Percentiles rank a stretch among this genome's conserved stretches.
Conservation (phyloP, 1,140 invertebrate genomes). For the Adelges cooleyi region DNA sequence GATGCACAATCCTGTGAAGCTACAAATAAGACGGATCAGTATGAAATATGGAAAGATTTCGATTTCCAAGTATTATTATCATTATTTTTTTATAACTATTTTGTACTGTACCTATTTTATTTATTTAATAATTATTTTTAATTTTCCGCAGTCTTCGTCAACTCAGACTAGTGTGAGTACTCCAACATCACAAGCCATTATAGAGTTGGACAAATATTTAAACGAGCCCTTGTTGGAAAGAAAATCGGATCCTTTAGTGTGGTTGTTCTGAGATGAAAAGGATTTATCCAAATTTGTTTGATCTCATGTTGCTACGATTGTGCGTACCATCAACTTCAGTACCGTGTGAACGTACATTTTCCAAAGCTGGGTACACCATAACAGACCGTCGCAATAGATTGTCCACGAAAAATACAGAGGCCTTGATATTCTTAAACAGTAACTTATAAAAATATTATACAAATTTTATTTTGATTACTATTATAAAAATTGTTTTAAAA, state of each 20-base stretch:
- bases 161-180: neutral
- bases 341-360: slow-evolving; percentile 23
- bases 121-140: too few relatives aligned
- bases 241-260: slow-evolving; percentile 30
- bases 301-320: neutral
- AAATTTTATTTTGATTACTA: too few relatives aligned
- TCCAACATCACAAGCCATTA: slow-evolving; percentile 27
- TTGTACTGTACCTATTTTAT: too few relatives aligned
- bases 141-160: too few relatives aligned
- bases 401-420: neutral
- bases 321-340: slow-evolving; percentile 9
- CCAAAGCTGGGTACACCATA: slow-evolving; percentile 22
- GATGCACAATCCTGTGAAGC: neutral
- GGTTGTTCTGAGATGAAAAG: neutral
- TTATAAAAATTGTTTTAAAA: too few relatives aligned
- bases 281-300: neutral
- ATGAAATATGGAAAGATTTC: slow-evolving; percentile 1
- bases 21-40: neutral
- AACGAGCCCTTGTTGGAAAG: slow-evolving; percentile 27
- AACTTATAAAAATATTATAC: neutral
- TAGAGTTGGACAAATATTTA: slow-evolving; percentile 31
- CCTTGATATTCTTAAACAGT: neutral
- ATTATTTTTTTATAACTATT: too few relatives aligned
- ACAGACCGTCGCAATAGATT: slow-evolving; percentile 14
- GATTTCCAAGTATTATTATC: neutral